Evolutionary conservation across 2,797 vertebrate genomes (phyloP).

Genomic region (Setipinna tenuifilis): DNA sequence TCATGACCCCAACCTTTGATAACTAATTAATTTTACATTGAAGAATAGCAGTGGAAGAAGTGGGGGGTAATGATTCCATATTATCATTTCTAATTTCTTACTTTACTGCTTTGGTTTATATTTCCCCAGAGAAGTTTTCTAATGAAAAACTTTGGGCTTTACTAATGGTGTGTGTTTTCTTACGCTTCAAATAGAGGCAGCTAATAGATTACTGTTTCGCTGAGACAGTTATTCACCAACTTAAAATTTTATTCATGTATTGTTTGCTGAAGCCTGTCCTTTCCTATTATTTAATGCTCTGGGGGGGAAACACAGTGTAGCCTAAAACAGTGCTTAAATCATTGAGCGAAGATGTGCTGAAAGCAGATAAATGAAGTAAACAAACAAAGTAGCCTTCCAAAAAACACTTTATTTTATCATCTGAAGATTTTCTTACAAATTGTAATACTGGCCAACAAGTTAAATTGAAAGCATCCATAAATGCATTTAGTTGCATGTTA

Average conservation of each 20-base stretch:
- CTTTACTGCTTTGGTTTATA: background rate
- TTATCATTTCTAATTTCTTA: slow-evolving; percentile 8
- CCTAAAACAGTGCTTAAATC: background rate
- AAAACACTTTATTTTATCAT: background rate
- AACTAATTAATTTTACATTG: slow-evolving; percentile 55
- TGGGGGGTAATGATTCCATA: background rate
- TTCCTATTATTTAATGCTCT: background rate
- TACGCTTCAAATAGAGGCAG: background rate
- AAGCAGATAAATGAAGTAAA: background rate
- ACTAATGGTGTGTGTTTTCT: background rate
- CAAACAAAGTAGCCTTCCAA: background rate
- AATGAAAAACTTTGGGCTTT: background rate
- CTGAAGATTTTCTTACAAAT: background rate
- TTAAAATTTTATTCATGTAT: background rate
- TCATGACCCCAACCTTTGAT: slow-evolving; percentile 52
- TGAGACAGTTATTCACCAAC: background rate
- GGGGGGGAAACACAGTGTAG: background rate
- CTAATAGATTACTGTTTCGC: background rate
- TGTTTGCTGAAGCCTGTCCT: background rate
- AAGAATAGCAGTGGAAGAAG: too few relatives aligned
- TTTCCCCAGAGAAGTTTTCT: background rate
- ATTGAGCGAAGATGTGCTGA: background rate
- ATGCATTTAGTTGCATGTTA: background rate
- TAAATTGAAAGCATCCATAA: background rate
- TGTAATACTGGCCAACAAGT: background rate